A percentile compares a stretch with the other conserved stretches of the same genome.
These are phyloP conservation scores for Aphelocoma coerulescens DNA, from an alignment of 2,113 vertebrate genomes.

Conservation along the genomic window DNA sequence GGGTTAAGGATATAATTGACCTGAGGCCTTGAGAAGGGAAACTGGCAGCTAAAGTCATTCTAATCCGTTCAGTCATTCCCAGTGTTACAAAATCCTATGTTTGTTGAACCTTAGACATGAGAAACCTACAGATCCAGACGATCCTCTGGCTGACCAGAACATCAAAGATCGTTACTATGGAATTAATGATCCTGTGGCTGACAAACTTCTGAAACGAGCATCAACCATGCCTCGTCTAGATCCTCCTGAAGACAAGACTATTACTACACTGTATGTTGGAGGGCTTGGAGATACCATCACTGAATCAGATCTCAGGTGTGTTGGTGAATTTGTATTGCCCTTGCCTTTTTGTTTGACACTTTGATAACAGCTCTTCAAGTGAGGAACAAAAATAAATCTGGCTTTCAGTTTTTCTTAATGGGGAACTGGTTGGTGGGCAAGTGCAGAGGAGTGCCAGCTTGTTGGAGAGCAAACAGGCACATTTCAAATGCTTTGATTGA, in stretches of 20 bases:
- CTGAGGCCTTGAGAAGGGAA: not conserved
- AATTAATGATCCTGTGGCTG: constrained; percentile 95
- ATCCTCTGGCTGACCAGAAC: constrained; percentile 97
- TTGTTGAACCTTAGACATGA: constrained; percentile 81
- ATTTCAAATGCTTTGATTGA: not conserved
- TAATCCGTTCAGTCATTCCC: not conserved
- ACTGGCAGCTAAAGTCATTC: not conserved
- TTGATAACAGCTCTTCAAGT: not conserved
- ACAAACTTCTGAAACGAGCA: constrained; percentile 93
- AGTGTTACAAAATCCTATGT: not conserved
- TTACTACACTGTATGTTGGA: constrained; percentile 93
- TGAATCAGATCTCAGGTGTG: constrained; percentile 92
- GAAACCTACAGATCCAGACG: constrained; percentile 97
- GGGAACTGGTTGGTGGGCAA: not conserved
- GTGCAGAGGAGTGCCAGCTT: constrained; percentile 20
- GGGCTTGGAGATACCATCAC: constrained; percentile 93
- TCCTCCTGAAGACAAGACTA: constrained; percentile 93
- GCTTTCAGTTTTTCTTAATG: not conserved
- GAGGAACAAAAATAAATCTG: not conserved
- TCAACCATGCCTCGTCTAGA: constrained; percentile 96
- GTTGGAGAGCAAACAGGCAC: not conserved
- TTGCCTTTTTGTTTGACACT: not conserved
- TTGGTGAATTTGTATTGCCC: not conserved
- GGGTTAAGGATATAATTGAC: not conserved
- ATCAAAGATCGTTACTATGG: constrained; percentile 98